These are phyloP conservation scores for Protaetia brevitarsis DNA, from an alignment of 1,140 invertebrate genomes.

Conservation along the genomic window DNA sequence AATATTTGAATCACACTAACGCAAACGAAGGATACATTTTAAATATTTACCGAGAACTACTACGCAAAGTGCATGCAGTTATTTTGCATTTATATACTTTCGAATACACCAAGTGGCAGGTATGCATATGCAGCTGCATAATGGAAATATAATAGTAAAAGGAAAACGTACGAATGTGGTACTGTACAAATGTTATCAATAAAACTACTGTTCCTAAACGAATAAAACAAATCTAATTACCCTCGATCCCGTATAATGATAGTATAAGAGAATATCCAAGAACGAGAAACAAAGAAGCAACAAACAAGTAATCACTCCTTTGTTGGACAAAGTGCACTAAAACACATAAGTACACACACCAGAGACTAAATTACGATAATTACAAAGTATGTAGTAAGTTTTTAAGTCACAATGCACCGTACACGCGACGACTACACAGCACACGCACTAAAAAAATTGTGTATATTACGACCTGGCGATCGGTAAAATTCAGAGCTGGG, in stretches of 20 bases:
- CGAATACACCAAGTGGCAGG: not conserved
- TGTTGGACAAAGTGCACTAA: not conserved
- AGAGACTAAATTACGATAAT: constrained; percentile 5
- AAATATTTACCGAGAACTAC: not conserved
- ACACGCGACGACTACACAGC: not conserved
- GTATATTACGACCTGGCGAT: not conserved
- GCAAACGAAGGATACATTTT: not conserved
- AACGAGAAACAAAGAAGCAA: not conserved
- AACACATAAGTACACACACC: constrained; percentile 10
- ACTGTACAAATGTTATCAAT: no score
- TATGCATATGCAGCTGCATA: no score
- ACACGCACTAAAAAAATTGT: not conserved
- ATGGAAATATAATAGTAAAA: no score
- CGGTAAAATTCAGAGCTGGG: not conserved
- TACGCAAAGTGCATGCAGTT: not conserved
- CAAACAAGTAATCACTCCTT: not conserved
- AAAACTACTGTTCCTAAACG: not conserved
- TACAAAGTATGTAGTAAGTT: not conserved
- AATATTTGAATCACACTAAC: no score
- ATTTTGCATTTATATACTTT: constrained; percentile 7
- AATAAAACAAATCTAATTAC: not conserved
- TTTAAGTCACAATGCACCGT: not conserved
- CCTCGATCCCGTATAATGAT: not conserved
- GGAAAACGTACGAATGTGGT: no score
- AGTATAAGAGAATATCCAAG: not conserved